Base-by-base conservation (phyloP, 2,888 invertebrate genomes). In the Ecliptopera silaceata region DNA sequence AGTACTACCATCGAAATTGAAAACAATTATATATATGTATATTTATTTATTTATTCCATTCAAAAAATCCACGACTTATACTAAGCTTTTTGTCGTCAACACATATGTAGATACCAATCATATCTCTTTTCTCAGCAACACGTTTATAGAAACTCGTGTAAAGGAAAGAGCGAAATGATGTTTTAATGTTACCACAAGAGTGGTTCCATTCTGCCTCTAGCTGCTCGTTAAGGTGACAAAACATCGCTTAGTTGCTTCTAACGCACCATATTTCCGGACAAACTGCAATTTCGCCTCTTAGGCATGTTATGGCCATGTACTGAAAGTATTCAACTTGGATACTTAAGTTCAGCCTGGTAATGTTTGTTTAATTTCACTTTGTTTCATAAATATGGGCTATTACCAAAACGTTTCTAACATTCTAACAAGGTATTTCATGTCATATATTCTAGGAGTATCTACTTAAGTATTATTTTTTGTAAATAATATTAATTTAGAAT, bases 181-280 rank as follows among this genome's bases (percentile, higher is more conserved):
- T 69, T 72, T 69, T 66, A 73, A 72, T 74, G 70, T 72, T 65
- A 51, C 61, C 63, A 59, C 59, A 66, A 67, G 63, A 71, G 72
- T 69, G 72, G 70, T 69, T 56, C 67, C 73, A 69, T 67, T 75
- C 68, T 51, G 72, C 67, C 79, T 71, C 79, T 64, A 44, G 76
- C 51, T 63, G 71, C 72, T 79, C 81, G 76, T 82, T 82, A 77
- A 72, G 67, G 73, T 72, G 71, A 75, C 74, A 79, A 70, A 80
- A 79, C 75, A 74, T 72, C 71, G 69, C 72, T 77, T 72, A 74
- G 75, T 74, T 78, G 66, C 69, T 72, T 76, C 76, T 70, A 72
- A 77, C 69, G 67, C 75, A 69, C 72, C 64, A 71, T 75, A 76
- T 73, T 71, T 75, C 66, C 64, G 63, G 61, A 56, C 53, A 64